Evolutionary conservation across 1,140 invertebrate genomes (phyloP).

Genomic region (Drosophila seguyi): DNA sequence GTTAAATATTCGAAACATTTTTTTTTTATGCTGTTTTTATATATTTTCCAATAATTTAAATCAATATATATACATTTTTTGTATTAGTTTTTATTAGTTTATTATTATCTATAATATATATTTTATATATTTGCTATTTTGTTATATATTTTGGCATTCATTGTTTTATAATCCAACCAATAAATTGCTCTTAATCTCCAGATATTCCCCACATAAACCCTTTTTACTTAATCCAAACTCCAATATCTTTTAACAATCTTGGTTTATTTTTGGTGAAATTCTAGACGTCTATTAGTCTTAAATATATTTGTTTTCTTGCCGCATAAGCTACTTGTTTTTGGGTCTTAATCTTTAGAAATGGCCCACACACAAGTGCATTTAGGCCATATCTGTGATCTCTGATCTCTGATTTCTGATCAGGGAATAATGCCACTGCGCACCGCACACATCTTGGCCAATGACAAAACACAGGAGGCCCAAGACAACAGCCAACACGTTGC

Average conservation of each 20-base stretch:
- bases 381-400: slow-evolving; percentile 28
- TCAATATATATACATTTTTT: no score
- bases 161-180: no score
- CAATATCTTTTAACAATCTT: background rate
- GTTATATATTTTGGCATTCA: no score
- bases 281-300: background rate
- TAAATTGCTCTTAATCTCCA: background rate
- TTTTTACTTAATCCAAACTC: background rate
- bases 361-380: slow-evolving; percentile 50
- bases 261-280: background rate
- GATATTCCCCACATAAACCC: background rate
- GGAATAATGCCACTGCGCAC: slow-evolving; percentile 41
- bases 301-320: slow-evolving; percentile 29
- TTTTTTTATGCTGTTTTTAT: no score
- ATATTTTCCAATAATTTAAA: no score
- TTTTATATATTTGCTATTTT: no score
- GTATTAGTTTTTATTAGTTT: no score
- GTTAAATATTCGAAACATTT: no score
- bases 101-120: no score
- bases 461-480: slow-evolving; percentile 43
- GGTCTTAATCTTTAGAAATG: slow-evolving; percentile 18
- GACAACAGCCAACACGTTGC: slow-evolving; percentile 53
- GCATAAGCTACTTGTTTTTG: slow-evolving; percentile 30
- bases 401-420: slow-evolving; percentile 17
- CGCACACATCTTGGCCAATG: slow-evolving; percentile 49